Evolutionary conservation across 2,888 invertebrate genomes (phyloP), one percentile per base, ranked within the genome.

Genomic region (Drosophila kanekoi): DNA sequence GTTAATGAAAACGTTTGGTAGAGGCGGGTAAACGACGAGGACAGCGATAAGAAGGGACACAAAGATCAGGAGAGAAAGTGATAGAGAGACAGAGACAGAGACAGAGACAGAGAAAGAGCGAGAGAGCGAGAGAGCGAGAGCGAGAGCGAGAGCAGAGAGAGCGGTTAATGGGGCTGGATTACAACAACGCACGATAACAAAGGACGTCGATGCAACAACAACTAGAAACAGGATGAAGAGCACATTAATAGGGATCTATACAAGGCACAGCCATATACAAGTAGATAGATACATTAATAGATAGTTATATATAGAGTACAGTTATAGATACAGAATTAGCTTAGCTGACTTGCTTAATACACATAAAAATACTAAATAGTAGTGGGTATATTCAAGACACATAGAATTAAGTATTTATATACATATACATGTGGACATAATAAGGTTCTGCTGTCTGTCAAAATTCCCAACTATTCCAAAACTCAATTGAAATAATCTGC

Each of bases 291-390:
- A 65, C 53, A 65, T 32, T 32, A 44, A 61, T 61, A 62, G 45
- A 61, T 53, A 62, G 45, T 49, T 53, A 62, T 53, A 64, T 14
- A 62, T 20, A 61, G 52, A 48, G 32, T 37, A 62, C 61, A 71
- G 53, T 49, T 56, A 60, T 63, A 71, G 54, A 40, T 49, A 49
- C 23, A 37, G 49, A 37, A 10, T 51, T 14, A 5, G 10, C 14
- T n/a, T 43, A 43, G 54, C 33, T 23, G 8, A 20, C n/a, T 49
- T 67, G 41, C 35, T n/a, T 61, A 52, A 47, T 37, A 38, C 11
- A 18, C 8, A 53, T 44, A 45, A 57, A 66, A 59, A 67, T 53
- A 49, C 72, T 57, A 69, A 61, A 68, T 75, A 40, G 72, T 43
- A 18, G 32, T 35, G 32, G 37, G 44, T 28, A 16, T 45, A 32